Evolutionary conservation across 1,140 invertebrate species (phyloP).

Genomic region (Lineus longissimus): DNA sequence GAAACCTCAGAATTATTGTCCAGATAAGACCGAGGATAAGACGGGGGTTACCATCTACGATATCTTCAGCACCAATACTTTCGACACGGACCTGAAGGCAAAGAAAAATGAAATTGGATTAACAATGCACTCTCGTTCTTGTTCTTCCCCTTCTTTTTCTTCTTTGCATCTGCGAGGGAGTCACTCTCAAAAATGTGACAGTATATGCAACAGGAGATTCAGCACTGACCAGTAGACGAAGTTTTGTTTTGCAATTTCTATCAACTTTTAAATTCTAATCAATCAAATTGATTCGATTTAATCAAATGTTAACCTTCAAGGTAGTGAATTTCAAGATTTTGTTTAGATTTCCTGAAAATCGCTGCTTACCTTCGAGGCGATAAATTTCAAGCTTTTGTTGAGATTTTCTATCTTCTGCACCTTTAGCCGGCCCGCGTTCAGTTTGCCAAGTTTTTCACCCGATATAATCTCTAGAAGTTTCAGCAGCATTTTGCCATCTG

Average conservation of each 20-base stretch:
- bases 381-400: slow-evolving; percentile 95
- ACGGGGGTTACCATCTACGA: slow-evolving; percentile 91
- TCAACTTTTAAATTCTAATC: background rate
- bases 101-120: slow-evolving; percentile 8
- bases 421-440: slow-evolving; percentile 93
- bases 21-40: slow-evolving; percentile 97
- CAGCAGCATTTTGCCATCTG: slow-evolving; percentile 90
- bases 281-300: too few species aligned
- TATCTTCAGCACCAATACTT: slow-evolving; percentile 98
- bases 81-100: slow-evolving; percentile 79
- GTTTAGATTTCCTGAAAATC: too few species aligned
- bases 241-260: too few species aligned
- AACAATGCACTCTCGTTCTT: background rate
- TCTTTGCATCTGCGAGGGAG: too few species aligned
- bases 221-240: too few species aligned
- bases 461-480: slow-evolving; percentile 99
- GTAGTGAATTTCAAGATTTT: too few species aligned
- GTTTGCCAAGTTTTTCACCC: slow-evolving; percentile 92
- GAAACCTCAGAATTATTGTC: slow-evolving; percentile 95
- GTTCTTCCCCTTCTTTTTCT: too few species aligned
- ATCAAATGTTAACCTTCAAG: too few species aligned
- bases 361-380: slow-evolving; percentile 90
- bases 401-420: slow-evolving; percentile 99
- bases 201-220: too few species aligned
- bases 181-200: too few species aligned